phyloP scores from a whole-genome alignment of 2,113 vertebrate species.

The Chiloscyllium plagiosum region DNA sequence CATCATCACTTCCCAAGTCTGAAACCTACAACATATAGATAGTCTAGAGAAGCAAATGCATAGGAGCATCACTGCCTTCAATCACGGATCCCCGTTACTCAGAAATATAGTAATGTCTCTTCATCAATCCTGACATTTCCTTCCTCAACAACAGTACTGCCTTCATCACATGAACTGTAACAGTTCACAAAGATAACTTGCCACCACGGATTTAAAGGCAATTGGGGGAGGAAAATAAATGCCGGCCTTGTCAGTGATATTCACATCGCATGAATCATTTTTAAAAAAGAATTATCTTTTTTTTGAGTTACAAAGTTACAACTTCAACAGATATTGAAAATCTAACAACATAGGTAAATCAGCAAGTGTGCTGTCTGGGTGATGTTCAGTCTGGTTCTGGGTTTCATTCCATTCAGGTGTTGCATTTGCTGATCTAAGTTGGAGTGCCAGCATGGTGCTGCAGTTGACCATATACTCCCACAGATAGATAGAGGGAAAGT shows the following conservation, averaged over 20 bases:
- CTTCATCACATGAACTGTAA: neutral
- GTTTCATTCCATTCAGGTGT: neutral
- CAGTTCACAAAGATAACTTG: neutral
- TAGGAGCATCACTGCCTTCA: neutral
- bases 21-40: neutral
- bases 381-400: neutral
- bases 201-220: neutral
- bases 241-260: neutral
- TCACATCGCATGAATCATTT: neutral
- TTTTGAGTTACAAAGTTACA: neutral
- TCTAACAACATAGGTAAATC: neutral
- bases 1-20: neutral
- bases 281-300: neutral
- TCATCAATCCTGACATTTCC: neutral
- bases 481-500: slow-evolving; percentile 28
- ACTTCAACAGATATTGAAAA: slow-evolving; percentile 4
- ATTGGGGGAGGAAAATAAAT: neutral
- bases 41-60: neutral
- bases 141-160: neutral
- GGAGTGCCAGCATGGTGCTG: neutral
- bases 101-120: neutral
- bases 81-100: neutral
- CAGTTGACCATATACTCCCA: slow-evolving; percentile 40
- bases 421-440: neutral
- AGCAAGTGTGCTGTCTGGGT: neutral